Evolutionary conservation across 2,113 vertebrate genomes (phyloP).

Genomic region (Misgurnus anguillicaudatus): DNA sequence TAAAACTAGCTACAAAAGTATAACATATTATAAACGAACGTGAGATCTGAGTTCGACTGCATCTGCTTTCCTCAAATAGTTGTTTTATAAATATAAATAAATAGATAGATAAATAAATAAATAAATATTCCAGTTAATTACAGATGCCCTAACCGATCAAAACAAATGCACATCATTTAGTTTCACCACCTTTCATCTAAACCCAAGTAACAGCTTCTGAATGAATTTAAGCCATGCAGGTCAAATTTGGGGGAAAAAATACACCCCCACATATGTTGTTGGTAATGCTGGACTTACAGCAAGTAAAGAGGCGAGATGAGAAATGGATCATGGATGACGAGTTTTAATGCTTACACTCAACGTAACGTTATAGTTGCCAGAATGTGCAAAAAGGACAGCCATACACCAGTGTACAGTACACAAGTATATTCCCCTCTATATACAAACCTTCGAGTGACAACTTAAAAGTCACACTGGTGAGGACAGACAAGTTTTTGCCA

Average conservation of each 20-base stretch:
- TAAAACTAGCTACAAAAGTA: background rate
- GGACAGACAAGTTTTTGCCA: background rate
- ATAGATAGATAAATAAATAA: too few relatives aligned
- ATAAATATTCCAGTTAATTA: too few relatives aligned
- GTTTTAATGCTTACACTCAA: background rate
- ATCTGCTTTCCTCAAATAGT: background rate
- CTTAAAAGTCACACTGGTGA: background rate
- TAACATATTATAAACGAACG: background rate
- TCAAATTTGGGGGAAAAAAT: background rate
- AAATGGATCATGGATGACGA: background rate
- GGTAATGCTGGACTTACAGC: background rate
- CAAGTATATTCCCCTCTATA: background rate
- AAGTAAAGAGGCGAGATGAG: too few relatives aligned
- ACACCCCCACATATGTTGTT: background rate
- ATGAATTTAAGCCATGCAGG: background rate
- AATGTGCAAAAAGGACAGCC: background rate
- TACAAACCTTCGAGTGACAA: conserved; percentile 11
- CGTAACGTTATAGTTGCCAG: background rate
- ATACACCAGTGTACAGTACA: too few relatives aligned
- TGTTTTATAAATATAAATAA: too few relatives aligned
- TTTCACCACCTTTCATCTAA: too few relatives aligned
- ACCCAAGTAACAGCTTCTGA: background rate
- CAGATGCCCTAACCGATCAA: background rate
- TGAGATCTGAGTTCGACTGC: background rate
- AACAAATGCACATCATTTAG: background rate